phyloP scores from a whole-genome alignment of 2,797 vertebrate species.

The Helostoma temminkii region DNA sequence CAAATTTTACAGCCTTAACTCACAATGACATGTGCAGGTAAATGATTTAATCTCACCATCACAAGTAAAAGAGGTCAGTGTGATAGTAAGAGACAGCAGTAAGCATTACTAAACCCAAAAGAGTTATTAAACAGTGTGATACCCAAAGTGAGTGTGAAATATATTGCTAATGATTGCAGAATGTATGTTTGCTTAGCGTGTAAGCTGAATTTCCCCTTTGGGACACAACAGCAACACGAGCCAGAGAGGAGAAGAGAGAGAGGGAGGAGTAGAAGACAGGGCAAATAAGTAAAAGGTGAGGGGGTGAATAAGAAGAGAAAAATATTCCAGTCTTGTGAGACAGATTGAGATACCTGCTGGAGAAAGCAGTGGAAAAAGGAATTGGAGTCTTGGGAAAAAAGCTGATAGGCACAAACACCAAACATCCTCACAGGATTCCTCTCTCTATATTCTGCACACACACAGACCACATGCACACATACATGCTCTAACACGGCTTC shows the following conservation, averaged over 20 bases:
- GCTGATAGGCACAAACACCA: conserved; percentile 29
- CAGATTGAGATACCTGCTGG: conserved; percentile 59
- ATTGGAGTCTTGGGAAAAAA: no score
- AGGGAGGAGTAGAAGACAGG: conserved; percentile 11
- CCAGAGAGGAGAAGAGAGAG: conserved; percentile 25
- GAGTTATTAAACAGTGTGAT: conserved; percentile 52
- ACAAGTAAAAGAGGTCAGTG: conserved; percentile 32
- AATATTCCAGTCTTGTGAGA: conserved; percentile 22
- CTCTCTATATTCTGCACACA: conserved; percentile 1
- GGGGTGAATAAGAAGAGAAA: conserved; percentile 32
- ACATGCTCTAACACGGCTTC: conserved; percentile 35
- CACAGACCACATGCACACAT: conserved; percentile 15
- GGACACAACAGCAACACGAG: conserved; percentile 55
- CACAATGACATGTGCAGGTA: conserved; percentile 31
- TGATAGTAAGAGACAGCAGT: conserved; percentile 24
- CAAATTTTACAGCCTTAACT: conserved; percentile 45
- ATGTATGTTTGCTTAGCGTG: conserved; percentile 67
- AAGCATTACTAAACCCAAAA: conserved; percentile 46
- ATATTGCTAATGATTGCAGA: conserved; percentile 74
- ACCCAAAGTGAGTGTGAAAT: conserved; percentile 68
- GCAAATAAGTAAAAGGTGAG: conserved; percentile 21
- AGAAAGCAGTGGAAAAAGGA: conserved; percentile 23
- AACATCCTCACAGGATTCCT: conserved; percentile 21
- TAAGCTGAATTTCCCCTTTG: conserved; percentile 37
- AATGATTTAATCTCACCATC: conserved; percentile 53